Conservation (phyloP, 64 coral and sea anemone species). For the Stichodactyla helianthus region DNA sequence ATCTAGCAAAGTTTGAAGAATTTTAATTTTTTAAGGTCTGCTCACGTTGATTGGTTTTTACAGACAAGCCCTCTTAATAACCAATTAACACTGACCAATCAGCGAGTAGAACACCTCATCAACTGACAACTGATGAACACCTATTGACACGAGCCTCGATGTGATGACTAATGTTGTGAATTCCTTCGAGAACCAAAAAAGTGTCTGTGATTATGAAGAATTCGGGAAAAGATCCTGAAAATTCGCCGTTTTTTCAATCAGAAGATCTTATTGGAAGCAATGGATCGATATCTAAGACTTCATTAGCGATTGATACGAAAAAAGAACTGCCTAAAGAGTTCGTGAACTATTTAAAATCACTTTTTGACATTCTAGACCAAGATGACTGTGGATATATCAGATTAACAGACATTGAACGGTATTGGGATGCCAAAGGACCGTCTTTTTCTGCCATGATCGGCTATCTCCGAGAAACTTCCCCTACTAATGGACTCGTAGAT, state of each 20-base stretch:
- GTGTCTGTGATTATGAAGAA: background rate
- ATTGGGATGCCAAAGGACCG: slow-evolving; percentile 59
- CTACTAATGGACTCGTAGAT: slow-evolving; percentile 70
- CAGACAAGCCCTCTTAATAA: no score
- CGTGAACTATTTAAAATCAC: slow-evolving; percentile 70
- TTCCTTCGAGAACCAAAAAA: slow-evolving; percentile 5
- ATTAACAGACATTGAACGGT: slow-evolving; percentile 77
- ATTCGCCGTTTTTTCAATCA: background rate
- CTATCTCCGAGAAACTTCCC: slow-evolving; percentile 68
- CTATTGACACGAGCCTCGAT: background rate
- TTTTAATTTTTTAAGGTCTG: no score
- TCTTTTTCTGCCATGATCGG: slow-evolving; percentile 66
- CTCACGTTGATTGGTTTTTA: no score
- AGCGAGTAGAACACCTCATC: background rate
- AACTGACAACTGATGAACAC: slow-evolving; percentile 2
- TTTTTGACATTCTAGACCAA: slow-evolving; percentile 93
- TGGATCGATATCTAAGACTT: background rate
- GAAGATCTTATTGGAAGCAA: background rate
- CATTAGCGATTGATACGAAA: slow-evolving; percentile 42
- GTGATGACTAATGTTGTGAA: slow-evolving; percentile 13
- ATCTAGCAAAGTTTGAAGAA: no score
- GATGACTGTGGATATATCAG: slow-evolving; percentile 68
- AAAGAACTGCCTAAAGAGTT: slow-evolving; percentile 87
- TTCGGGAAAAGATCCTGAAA: background rate
- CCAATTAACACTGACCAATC: background rate